Evolutionary conservation across 1,140 invertebrate genomes (phyloP).

Genomic region (Zaprionus ornatus): DNA sequence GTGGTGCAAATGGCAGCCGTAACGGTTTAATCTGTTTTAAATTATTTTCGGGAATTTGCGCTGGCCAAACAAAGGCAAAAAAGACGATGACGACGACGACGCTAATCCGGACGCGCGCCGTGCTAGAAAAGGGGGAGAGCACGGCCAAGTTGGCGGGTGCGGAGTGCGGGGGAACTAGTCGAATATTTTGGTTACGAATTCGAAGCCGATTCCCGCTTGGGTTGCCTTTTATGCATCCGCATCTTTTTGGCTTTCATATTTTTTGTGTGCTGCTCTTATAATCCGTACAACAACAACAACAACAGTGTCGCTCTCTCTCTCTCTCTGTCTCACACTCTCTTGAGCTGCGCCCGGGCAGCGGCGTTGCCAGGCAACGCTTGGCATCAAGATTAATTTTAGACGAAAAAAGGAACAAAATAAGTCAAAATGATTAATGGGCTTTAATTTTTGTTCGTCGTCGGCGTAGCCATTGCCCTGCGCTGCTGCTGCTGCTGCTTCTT

Average conservation of each 20-base stretch:
- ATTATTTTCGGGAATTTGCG: constrained; percentile 65
- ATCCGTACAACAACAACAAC: constrained; percentile 52
- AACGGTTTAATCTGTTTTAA: constrained; percentile 82
- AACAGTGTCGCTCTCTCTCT: constrained; percentile 12
- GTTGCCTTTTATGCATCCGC: constrained; percentile 40
- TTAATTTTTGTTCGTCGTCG: constrained; percentile 74
- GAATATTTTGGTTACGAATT: constrained; percentile 38
- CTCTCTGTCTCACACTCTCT: constrained; percentile 19
- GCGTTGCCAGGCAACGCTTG: constrained; percentile 59
- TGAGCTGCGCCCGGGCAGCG: constrained; percentile 13
- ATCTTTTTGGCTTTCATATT: constrained; percentile 53
- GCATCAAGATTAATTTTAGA: constrained; percentile 83
- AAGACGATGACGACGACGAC: constrained; percentile 16
- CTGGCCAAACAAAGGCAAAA: constrained; percentile 25
- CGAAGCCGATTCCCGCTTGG: constrained; percentile 46
- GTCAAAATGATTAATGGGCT: constrained; percentile 83
- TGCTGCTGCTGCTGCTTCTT: constrained; percentile 9
- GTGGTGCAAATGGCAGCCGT: constrained; percentile 77
- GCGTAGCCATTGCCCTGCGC: constrained; percentile 32
- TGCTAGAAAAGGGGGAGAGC: background rate
- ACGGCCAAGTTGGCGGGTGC: background rate
- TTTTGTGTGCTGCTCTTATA: constrained; percentile 58
- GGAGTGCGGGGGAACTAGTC: background rate
- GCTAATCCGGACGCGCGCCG: constrained; percentile 45
- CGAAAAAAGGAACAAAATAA: constrained; percentile 82